A percentile compares a stretch with the other conserved stretches of the same genome.
Evolutionary conservation across 2,113 vertebrate genomes (phyloP).

Genomic region (Mastomys coucha): DNA sequence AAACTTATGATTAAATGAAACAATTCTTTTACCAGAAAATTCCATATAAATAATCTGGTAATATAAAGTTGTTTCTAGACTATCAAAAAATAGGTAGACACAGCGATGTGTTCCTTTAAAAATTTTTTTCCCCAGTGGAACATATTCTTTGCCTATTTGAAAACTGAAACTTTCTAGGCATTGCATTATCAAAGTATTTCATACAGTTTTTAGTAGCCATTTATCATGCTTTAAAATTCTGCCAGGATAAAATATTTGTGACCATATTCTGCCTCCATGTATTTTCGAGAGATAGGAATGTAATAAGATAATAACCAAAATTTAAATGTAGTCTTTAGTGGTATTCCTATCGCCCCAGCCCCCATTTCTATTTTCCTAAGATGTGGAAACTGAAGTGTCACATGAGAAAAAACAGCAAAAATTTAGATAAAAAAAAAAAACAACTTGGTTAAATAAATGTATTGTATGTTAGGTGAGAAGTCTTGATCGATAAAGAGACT

Average conservation of each 20-base stretch:
- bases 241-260: constrained; percentile 28
- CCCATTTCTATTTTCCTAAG: neutral
- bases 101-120: neutral
- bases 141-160: constrained; percentile 49
- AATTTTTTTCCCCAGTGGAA: neutral
- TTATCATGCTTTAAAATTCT: constrained; percentile 56
- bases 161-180: constrained; percentile 33
- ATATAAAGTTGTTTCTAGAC: constrained; percentile 11
- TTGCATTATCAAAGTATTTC: constrained; percentile 55
- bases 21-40: constrained; percentile 19
- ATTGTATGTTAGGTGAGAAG: constrained; percentile 18
- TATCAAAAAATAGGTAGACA: constrained; percentile 3
- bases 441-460: constrained; percentile 32
- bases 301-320: constrained; percentile 47
- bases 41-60: constrained; percentile 28
- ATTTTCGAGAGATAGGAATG: constrained; percentile 39
- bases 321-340: constrained; percentile 30
- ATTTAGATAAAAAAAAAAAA: constrained; percentile 31
- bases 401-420: neutral
- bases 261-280: constrained; percentile 11
- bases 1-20: constrained; percentile 34
- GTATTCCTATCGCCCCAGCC: neutral
- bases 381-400: neutral
- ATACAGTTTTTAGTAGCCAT: constrained; percentile 15
- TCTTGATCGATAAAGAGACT: constrained; percentile 42